Evolutionary conservation across 1,140 invertebrate species (phyloP).

Genomic region (Dinoponera quadriceps): DNA sequence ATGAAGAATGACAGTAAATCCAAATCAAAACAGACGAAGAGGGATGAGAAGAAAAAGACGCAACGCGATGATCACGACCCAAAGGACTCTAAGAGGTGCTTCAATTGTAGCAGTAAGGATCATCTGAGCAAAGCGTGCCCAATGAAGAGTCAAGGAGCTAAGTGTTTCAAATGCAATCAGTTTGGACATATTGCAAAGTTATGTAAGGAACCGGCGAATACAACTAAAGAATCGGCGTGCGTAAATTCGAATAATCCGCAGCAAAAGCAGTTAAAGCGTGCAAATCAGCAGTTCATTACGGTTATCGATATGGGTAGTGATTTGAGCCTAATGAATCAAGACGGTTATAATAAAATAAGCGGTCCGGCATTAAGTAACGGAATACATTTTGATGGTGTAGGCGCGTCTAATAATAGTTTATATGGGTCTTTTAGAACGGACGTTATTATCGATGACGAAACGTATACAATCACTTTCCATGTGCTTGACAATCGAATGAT

Average conservation of each 20-base stretch:
- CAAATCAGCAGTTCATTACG: neutral
- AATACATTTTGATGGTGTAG: too few species aligned
- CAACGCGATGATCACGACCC: too few species aligned
- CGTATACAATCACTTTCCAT: too few species aligned
- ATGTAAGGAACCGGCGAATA: neutral
- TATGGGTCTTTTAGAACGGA: too few species aligned
- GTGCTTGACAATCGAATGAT: too few species aligned
- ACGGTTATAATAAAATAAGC: too few species aligned
- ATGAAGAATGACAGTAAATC: neutral
- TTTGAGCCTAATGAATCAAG: neutral
- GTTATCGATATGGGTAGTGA: conserved; percentile 5
- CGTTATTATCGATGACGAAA: too few species aligned
- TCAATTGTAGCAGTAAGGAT: neutral
- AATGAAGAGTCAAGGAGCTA: neutral
- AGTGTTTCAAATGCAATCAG: neutral
- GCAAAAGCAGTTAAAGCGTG: neutral
- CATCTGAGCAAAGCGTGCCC: neutral
- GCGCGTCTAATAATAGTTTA: too few species aligned
- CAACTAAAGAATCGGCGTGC: neutral
- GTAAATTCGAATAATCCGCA: neutral
- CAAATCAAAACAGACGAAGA: neutral
- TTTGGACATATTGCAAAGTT: neutral
- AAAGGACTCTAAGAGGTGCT: neutral
- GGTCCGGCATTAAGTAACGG: too few species aligned
- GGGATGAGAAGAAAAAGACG: neutral